These are phyloP conservation scores for Gari tellinella DNA, from an alignment of 2,888 invertebrate genomes.

Conservation along the genomic window DNA sequence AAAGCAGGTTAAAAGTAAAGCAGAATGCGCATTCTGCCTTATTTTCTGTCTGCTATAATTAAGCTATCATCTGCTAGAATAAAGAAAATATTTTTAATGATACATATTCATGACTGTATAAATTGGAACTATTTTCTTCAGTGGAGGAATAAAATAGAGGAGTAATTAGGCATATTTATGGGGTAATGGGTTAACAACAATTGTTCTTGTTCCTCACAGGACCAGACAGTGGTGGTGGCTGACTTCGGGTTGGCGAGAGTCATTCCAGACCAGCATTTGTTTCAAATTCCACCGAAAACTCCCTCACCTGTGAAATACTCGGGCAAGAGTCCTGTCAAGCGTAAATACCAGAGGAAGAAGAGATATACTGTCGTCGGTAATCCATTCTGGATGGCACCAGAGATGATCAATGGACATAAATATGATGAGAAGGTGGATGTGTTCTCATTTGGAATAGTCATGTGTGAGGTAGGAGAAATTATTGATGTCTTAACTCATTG, in stretches of 20 bases:
- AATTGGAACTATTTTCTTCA: too few relatives aligned
- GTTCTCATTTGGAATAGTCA: conserved; percentile 97
- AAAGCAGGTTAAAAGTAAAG: too few relatives aligned
- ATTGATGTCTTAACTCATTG: too few relatives aligned
- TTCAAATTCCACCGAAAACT: conserved; percentile 54
- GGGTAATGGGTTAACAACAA: not conserved
- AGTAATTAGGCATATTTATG: too few relatives aligned
- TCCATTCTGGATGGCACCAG: conserved; percentile 99
- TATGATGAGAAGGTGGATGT: conserved; percentile 98
- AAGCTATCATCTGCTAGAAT: too few relatives aligned
- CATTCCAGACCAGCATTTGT: conserved; percentile 73
- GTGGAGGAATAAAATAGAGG: too few relatives aligned
- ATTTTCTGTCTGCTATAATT: too few relatives aligned
- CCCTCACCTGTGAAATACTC: conserved; percentile 44
- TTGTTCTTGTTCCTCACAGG: conserved; percentile 85
- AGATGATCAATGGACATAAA: conserved; percentile 98
- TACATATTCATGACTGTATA: too few relatives aligned
- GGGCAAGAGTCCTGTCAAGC: conserved; percentile 69
- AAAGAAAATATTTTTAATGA: too few relatives aligned
- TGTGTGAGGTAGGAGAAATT: conserved; percentile 91
- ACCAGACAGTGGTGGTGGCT: conserved; percentile 96
- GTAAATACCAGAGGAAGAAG: conserved; percentile 91
- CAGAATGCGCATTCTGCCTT: too few relatives aligned
- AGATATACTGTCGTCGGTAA: conserved; percentile 98
- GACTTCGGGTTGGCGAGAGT: conserved; percentile 96